Evolutionary conservation across 1,140 invertebrate genomes (phyloP), one percentile per base, ranked within the genome.

Genomic region (Chelonus insularis): DNA sequence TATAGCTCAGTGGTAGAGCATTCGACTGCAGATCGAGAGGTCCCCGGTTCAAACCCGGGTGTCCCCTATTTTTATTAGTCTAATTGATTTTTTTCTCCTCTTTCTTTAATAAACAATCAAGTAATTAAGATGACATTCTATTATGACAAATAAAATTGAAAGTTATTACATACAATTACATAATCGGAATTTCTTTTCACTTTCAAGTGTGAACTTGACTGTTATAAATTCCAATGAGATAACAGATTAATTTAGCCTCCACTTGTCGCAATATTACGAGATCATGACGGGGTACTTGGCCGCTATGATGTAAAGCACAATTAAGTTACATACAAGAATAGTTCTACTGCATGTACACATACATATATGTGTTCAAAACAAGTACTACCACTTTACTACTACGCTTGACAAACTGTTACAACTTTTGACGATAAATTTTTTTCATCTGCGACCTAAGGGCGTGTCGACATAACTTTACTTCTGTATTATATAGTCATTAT

Each of bases 1-100:
- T 89, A 90, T 90, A 90, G 90, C 90, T 91, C 88, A 91, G 89
- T 89, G 89, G 90, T n/a, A n/a, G n/a, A n/a, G n/a, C n/a, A n/a
- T n/a, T n/a, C n/a, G n/a, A n/a, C n/a, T n/a, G n/a, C n/a, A n/a
- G n/a, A n/a, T n/a, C n/a, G n/a, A n/a, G n/a, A n/a, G n/a, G n/a
- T n/a, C n/a, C n/a, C n/a, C n/a, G n/a, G n/a, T n/a, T n/a, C n/a
- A n/a, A n/a, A n/a, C n/a, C n/a, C n/a, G n/a, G n/a, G n/a, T n/a
- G n/a, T n/a, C n/a, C n/a, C n/a, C n/a, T n/a, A n/a, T n/a, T n/a
- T n/a, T n/a, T n/a, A n/a, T n/a, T n/a, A n/a, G 3, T 29, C 7
- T 29, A 3, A 7, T 29, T 74, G 76, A 71, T 69, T 56, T 61
- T 62, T 60, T 62, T 66, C 1, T 20, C 9, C 11, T 2, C 14